These are phyloP conservation scores for Leptoclinus maculatus DNA, from an alignment of 2,797 vertebrate genomes.

Conservation along the genomic window DNA sequence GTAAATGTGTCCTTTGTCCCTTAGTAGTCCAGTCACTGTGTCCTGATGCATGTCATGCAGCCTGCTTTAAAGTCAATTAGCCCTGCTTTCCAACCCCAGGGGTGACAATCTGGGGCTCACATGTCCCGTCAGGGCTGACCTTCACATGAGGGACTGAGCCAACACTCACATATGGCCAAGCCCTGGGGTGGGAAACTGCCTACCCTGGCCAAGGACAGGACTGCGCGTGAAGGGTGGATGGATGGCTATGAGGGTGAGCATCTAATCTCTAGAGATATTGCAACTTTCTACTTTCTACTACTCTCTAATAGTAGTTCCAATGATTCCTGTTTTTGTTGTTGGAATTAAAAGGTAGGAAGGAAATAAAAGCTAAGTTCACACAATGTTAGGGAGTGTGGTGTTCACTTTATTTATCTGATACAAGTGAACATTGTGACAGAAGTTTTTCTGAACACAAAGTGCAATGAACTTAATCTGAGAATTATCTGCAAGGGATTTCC, in stretches of 20 bases:
- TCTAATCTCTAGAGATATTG: slow-evolving; percentile 23
- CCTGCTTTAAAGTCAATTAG: slow-evolving; percentile 68
- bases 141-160: slow-evolving; percentile 62
- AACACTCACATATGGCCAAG: slow-evolving; percentile 56
- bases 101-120: slow-evolving; percentile 64
- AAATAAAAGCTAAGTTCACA: neutral
- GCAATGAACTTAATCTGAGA: slow-evolving; percentile 25
- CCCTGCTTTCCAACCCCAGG: slow-evolving; percentile 43
- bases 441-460: slow-evolving; percentile 13
- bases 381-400: neutral
- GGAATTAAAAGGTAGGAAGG: neutral
- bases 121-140: slow-evolving; percentile 62
- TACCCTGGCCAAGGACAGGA: slow-evolving; percentile 53
- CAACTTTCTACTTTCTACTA: neutral
- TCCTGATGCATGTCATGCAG: slow-evolving; percentile 56
- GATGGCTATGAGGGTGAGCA: slow-evolving; percentile 7
- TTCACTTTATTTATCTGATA: slow-evolving; percentile 28
- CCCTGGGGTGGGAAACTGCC: slow-evolving; percentile 60
- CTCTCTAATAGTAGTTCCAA: neutral
- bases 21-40: slow-evolving; percentile 31
- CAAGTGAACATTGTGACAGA: neutral
- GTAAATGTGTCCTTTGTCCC: slow-evolving; percentile 54
- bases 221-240: slow-evolving; percentile 15
- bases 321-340: neutral
- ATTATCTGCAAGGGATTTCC: slow-evolving; percentile 52